These are phyloP conservation scores for Cheilosia variabilis DNA, from an alignment of 2,888 invertebrate species.

Conservation along the genomic window DNA sequence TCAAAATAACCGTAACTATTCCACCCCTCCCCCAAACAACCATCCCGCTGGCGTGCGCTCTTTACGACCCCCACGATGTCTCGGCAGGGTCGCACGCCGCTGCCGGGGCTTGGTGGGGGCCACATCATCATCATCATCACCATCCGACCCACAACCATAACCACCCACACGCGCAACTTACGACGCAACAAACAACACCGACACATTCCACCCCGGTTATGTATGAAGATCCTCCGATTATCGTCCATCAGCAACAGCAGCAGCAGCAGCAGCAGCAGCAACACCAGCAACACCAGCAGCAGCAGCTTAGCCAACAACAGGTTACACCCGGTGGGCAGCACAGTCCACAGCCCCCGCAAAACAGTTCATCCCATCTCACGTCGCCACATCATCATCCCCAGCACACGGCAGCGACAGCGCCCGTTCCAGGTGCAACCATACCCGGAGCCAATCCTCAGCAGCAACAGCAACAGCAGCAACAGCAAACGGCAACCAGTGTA, in stretches of 20 bases:
- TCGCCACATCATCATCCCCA: conserved; percentile 79
- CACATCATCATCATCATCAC: conserved; percentile 83
- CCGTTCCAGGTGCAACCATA: conserved; percentile 81
- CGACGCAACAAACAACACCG: conserved; percentile 84
- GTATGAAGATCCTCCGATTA: conserved; percentile 85
- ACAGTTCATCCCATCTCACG: conserved; percentile 67
- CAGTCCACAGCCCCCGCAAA: conserved; percentile 67
- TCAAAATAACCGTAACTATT: conserved; percentile 84
- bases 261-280: conserved; percentile 79
- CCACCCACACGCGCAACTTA: conserved; percentile 84
- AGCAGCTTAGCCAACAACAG: conserved; percentile 73
- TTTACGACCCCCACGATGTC: conserved; percentile 85
- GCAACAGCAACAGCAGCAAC: conserved; percentile 78
- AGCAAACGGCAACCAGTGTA: conserved; percentile 76
- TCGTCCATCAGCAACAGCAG: conserved; percentile 80
- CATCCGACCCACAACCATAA: conserved; percentile 85
- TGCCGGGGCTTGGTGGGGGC: conserved; percentile 85
- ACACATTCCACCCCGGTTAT: conserved; percentile 86
- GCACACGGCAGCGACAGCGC: conserved; percentile 79
- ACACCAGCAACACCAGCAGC: conserved; percentile 78
- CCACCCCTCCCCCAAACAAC: conserved; percentile 84
- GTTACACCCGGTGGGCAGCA: conserved; percentile 69
- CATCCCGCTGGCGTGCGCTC: conserved; percentile 85
- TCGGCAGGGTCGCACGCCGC: conserved; percentile 85
- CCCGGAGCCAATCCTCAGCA: conserved; percentile 80